These are phyloP conservation scores for Peromyscus leucopus DNA, from an alignment of 2,113 vertebrate genomes.

Conservation along the genomic window DNA sequence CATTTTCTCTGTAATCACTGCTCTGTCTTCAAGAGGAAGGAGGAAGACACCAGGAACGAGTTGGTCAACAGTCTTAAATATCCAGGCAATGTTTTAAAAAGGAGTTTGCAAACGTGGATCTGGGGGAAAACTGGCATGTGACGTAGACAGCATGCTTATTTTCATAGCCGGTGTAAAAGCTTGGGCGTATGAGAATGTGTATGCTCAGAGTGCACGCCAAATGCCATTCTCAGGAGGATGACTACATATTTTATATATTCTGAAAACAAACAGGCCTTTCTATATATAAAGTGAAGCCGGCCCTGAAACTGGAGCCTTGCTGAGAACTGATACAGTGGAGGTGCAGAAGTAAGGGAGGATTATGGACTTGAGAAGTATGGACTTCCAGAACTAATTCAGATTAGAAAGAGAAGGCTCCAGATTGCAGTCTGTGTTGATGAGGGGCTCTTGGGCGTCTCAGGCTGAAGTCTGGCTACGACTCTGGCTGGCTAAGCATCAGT, in stretches of 20 bases:
- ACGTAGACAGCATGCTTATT: not conserved
- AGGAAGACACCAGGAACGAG: not conserved
- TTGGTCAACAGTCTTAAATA: not conserved
- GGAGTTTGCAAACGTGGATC: not conserved
- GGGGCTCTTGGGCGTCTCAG: not conserved
- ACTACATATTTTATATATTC: constrained; percentile 1
- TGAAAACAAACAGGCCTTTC: not conserved
- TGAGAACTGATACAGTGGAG: not conserved
- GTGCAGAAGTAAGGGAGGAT: not conserved
- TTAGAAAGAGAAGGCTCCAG: not conserved
- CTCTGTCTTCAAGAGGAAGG: constrained; percentile 26
- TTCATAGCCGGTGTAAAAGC: not conserved
- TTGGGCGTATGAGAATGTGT: not conserved
- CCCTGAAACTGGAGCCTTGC: not conserved
- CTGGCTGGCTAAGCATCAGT: fast-evolving
- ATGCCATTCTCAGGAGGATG: not conserved
- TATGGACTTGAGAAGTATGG: not conserved
- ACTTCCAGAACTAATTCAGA: not conserved
- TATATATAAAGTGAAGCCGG: not conserved
- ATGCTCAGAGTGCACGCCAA: not conserved
- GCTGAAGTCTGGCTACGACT: not conserved
- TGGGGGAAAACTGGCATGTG: not conserved
- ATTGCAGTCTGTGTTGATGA: not conserved
- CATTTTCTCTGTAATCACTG: constrained; percentile 9
- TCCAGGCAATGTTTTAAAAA: not conserved